Base-by-base conservation (phyloP, 2,797 vertebrate species). In the Siniperca undulata region DNA sequence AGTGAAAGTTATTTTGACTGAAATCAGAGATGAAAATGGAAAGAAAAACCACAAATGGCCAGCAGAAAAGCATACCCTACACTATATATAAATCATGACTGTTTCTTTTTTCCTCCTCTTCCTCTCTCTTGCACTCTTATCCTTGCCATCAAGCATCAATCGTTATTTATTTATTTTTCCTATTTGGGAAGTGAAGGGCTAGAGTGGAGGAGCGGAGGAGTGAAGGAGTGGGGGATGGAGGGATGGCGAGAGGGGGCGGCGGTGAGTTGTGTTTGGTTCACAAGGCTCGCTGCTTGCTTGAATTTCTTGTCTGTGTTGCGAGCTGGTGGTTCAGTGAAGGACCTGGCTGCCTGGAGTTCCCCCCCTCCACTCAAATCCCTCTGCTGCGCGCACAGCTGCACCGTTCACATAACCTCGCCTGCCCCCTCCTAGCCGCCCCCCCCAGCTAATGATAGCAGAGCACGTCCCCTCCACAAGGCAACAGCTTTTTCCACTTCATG, bases 391-490 rank as follows among this genome's bases (percentile, higher is more conserved):
- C 92, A 88, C 94, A 96, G 87, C 93, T 95, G 95, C 96, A 97
- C 95, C 92, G 93, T 95, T 97, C 96, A 95, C 91, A 93, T 96
- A 95, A 95, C 95, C 96, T 96, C 95, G 93, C 92, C 93, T 96
- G 95, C 95, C 94, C 94, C 93, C 93, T 90, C 87, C 87, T 77
- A 70, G 27, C 27, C 80, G 52, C 53, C 76, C 34, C 91, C 88
- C 89, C 90, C 80, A 80, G 91, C 95, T 96, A 97, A 97, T 95
- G 96, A 97, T 93, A 96, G 93, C 95, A 96, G 93, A 95, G 94
- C 95, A 95, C 79, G 88, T 93, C 96, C 94, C 95, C 91, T 94
- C 78, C 89, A 93, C 94, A 93, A 93, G 93, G 96, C 95, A 94
- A 88, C 95, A 92, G 95, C 95, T 96, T 96, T 97, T 97, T 97